These are phyloP conservation scores for Tor tambroides DNA, from an alignment of 2,113 vertebrate species.

Conservation along the genomic window DNA sequence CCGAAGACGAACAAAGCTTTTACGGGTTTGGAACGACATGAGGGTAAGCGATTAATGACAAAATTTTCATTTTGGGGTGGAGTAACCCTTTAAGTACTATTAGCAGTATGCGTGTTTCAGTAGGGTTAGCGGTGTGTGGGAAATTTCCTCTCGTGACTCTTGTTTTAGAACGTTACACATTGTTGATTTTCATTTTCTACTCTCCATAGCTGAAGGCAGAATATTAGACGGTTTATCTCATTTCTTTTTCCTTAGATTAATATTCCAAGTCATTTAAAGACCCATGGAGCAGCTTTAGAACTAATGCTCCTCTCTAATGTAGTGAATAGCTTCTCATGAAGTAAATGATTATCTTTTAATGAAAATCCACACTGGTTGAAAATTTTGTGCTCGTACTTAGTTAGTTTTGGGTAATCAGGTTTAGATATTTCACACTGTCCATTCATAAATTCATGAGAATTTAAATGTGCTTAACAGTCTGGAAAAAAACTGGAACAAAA, in stretches of 20 bases:
- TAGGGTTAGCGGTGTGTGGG: not conserved
- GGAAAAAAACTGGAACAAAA: too few species aligned
- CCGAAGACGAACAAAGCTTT: too few species aligned
- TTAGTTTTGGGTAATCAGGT: too few species aligned
- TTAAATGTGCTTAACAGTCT: not conserved
- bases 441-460: not conserved
- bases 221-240: not conserved
- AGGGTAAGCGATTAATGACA: too few species aligned
- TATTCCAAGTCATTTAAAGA: not conserved
- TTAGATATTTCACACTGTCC: not conserved
- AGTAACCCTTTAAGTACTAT: too few species aligned
- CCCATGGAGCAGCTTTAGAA: not conserved
- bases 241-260: constrained; percentile 18
- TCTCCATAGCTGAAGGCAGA: not conserved
- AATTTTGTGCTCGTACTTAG: not conserved
- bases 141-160: not conserved
- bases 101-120: not conserved
- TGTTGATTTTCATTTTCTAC: constrained; percentile 15
- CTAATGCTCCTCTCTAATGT: not conserved
- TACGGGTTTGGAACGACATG: too few species aligned
- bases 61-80: too few species aligned
- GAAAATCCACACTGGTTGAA: not conserved
- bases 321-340: constrained; percentile 3
- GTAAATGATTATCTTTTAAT: not conserved
- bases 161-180: constrained; percentile 18